A percentile compares a stretch with the other conserved stretches of the same genome.
phyloP scores from a whole-genome alignment of 1,140 invertebrate genomes.

The Globodera ellingtonae region DNA sequence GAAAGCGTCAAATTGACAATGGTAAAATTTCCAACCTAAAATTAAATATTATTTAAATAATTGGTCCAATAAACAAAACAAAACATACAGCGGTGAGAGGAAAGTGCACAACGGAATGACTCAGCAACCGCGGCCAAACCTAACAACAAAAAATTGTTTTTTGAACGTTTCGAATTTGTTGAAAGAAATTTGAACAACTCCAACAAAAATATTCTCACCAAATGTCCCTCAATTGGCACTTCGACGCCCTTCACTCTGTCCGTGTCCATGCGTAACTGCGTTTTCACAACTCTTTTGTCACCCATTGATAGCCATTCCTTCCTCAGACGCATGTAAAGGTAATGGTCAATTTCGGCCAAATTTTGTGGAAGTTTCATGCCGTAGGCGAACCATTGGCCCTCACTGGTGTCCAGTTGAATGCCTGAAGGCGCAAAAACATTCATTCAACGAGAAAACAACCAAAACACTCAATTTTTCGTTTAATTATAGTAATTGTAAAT shows the following conservation, averaged over 20 bases:
- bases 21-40: conserved; percentile 56
- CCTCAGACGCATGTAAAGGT: conserved; percentile 67
- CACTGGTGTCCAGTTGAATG: conserved; percentile 42
- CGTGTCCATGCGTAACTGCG: conserved; percentile 78
- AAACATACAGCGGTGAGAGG: conserved; percentile 78
- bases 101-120: conserved; percentile 72
- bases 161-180: neutral
- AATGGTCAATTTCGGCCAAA: conserved; percentile 68
- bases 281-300: conserved; percentile 70
- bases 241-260: conserved; percentile 70
- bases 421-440: neutral
- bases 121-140: conserved; percentile 74
- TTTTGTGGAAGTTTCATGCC: conserved; percentile 73
- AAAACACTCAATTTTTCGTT: neutral
- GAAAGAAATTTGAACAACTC: neutral
- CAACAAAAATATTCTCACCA: conserved; percentile 10
- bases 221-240: conserved; percentile 31
- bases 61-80: conserved; percentile 72
- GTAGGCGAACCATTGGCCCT: conserved; percentile 75
- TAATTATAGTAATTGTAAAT: neutral
- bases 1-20: conserved; percentile 69
- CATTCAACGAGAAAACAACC: neutral
- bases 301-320: conserved; percentile 66
- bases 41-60: conserved; percentile 22
- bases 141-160: conserved; percentile 60